These are phyloP conservation scores for Nanorana parkeri DNA, from an alignment of 2,113 vertebrate species.

Conservation along the genomic window DNA sequence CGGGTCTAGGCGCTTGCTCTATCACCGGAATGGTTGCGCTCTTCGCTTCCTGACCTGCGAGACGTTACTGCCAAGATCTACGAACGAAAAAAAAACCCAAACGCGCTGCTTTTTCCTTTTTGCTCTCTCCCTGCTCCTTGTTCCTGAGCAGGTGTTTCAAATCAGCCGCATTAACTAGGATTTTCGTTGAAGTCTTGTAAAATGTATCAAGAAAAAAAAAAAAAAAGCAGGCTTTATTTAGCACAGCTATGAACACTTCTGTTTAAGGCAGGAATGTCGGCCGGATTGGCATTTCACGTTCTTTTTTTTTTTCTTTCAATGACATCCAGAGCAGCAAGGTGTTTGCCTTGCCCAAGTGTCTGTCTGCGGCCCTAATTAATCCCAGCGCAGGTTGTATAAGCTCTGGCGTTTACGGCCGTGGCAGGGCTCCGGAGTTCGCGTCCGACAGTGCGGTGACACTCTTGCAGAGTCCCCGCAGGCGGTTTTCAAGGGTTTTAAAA, in stretches of 20 bases:
- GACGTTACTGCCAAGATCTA: not conserved
- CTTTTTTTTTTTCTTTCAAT: too few species aligned
- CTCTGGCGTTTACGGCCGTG: not conserved
- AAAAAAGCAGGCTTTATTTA: not conserved
- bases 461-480: slow-evolving; percentile 1
- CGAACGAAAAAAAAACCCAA: not conserved
- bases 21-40: not conserved
- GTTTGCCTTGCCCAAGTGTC: slow-evolving; percentile 1
- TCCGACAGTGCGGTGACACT: slow-evolving; percentile 4
- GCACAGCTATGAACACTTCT: slow-evolving; percentile 12
- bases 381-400: slow-evolving; percentile 20
- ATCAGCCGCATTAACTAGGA: slow-evolving; percentile 36
- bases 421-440: not conserved
- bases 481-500: not conserved
- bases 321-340: slow-evolving; percentile 20
- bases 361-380: slow-evolving; percentile 23
- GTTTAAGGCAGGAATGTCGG: slow-evolving; percentile 14
- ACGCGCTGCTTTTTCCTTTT: not conserved
- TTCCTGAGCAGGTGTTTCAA: slow-evolving; percentile 41
- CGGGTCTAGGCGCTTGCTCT: not conserved
- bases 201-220: slow-evolving; percentile 13
- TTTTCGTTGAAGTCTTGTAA: slow-evolving; percentile 22
- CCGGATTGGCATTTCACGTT: not conserved
- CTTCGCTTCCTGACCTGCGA: not conserved
- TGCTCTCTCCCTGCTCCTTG: not conserved